Evolutionary conservation across 1,140 invertebrate species (phyloP).

Genomic region (Diuraphis noxia): DNA sequence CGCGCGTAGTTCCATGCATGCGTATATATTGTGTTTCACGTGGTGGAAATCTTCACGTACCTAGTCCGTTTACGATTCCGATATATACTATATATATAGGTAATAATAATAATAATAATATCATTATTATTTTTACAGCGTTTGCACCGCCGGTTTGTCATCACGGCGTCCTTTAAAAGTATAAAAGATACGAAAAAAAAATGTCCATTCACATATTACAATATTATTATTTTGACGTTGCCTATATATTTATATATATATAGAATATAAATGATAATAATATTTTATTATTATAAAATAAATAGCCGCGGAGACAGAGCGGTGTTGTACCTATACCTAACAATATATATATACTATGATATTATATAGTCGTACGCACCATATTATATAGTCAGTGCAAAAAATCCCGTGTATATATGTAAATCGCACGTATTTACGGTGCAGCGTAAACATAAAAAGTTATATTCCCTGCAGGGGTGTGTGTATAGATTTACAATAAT

Average conservation of each 20-base stretch:
- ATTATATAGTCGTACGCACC: too few species aligned
- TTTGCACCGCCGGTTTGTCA: not conserved
- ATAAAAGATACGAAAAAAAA: conserved; percentile 1
- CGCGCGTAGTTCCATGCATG: not conserved
- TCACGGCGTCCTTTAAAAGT: not conserved
- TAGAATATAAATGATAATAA: too few species aligned
- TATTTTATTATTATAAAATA: too few species aligned
- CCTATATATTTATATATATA: too few species aligned
- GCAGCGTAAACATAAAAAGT: not conserved
- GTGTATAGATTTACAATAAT: conserved; percentile 35
- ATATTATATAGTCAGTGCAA: not conserved
- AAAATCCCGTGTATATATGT: not conserved
- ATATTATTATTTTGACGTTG: too few species aligned
- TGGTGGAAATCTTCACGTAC: not conserved
- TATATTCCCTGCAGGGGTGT: conserved; percentile 15
- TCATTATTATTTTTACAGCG: not conserved
- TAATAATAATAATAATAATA: not conserved
- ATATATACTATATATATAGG: too few species aligned
- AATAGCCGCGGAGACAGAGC: too few species aligned
- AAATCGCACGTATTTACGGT: conserved; percentile 25
- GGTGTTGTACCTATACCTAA: too few species aligned
- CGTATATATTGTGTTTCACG: not conserved
- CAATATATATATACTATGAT: too few species aligned
- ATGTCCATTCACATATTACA: not conserved
- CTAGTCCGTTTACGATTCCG: not conserved